These are phyloP conservation scores for Macquaria australasica DNA, from an alignment of 2,113 vertebrate species.

Conservation along the genomic window DNA sequence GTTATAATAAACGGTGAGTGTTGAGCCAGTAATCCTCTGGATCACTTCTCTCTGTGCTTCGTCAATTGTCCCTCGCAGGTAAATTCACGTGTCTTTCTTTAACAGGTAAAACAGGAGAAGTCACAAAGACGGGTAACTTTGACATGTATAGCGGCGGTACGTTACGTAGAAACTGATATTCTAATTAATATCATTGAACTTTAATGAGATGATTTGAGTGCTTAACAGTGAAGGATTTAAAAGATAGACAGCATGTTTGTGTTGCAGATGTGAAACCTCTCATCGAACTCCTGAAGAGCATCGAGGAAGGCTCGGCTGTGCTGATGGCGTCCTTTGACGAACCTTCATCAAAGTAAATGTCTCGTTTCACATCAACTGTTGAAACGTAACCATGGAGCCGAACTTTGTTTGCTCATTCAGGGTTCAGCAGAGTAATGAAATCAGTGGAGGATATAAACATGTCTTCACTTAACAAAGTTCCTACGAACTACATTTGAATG, in stretches of 20 bases:
- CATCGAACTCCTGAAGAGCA: slow-evolving; percentile 86
- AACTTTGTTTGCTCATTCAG: too few species aligned
- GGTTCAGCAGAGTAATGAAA: too few species aligned
- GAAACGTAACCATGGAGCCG: too few species aligned
- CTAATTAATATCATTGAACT: too few species aligned
- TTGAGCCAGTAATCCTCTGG: too few species aligned
- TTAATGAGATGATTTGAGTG: fast-evolving
- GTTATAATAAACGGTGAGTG: slow-evolving; percentile 88
- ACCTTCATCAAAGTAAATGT: slow-evolving; percentile 88
- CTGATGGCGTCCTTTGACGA: slow-evolving; percentile 92
- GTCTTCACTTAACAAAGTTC: too few species aligned
- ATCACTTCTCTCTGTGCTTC: not conserved
- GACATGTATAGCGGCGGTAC: slow-evolving; percentile 92
- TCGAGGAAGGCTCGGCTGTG: slow-evolving; percentile 86
- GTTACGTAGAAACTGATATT: slow-evolving; percentile 71
- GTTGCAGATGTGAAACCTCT: slow-evolving; percentile 88
- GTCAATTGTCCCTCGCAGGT: not conserved
- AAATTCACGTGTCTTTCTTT: not conserved
- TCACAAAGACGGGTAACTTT: slow-evolving; percentile 83
- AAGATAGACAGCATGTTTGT: not conserved
- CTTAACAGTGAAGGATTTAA: fast-evolving
- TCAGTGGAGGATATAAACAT: too few species aligned
- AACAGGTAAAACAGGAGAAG: slow-evolving; percentile 88
- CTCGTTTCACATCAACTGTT: not conserved
- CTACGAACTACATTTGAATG: too few species aligned